Conservation (phyloP, 2,797 vertebrate species). For the Lepilemur ruficaudatus region DNA sequence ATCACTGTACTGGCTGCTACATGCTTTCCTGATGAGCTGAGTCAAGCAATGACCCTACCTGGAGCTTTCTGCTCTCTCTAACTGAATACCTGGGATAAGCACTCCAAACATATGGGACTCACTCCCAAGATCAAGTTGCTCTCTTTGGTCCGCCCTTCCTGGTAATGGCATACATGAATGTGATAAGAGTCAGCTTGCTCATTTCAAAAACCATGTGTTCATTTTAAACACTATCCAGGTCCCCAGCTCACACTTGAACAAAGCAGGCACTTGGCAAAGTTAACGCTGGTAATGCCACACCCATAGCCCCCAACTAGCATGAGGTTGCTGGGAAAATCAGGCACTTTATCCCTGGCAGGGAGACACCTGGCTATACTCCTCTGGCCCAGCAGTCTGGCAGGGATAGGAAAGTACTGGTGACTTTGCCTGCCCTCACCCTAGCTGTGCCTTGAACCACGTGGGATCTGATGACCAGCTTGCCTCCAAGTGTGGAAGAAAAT, state of each 20-base stretch:
- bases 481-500: neutral
- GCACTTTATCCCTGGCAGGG: neutral
- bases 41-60: neutral
- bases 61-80: neutral
- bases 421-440: neutral
- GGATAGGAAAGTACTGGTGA: neutral
- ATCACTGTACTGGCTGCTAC: neutral
- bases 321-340: neutral
- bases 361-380: neutral
- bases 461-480: neutral
- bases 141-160: neutral
- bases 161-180: neutral
- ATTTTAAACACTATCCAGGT: slow-evolving; percentile 61
- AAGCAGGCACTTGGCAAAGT: neutral
- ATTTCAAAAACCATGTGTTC: neutral
- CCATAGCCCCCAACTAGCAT: neutral
- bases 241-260: neutral
- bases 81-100: neutral
- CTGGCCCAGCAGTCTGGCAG: neutral
- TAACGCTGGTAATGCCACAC: neutral
- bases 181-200: neutral
- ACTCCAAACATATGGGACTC: neutral
- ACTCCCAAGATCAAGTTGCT: neutral
- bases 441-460: neutral
- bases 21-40: neutral